Evolutionary conservation across 2,797 vertebrate species (phyloP), one percentile per base, ranked within the genome.

Genomic region (Chiroxiphia lanceolata): DNA sequence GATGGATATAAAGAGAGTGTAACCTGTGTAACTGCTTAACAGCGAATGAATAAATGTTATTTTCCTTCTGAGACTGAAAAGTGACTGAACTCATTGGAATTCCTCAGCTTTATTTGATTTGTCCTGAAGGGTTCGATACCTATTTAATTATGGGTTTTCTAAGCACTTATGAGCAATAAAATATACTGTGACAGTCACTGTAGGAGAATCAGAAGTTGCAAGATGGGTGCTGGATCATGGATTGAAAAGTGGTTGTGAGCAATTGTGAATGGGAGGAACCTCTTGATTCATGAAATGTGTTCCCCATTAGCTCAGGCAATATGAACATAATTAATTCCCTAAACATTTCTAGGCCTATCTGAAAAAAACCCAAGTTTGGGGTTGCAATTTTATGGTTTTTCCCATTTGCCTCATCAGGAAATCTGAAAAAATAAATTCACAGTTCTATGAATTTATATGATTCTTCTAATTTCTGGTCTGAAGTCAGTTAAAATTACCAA

Each of bases 81-180:
- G 22, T 38, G 3, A n/a, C 31, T 54, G 36, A 83, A 44, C 6
- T 29, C 17, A 27, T 31, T 59, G 27, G 38, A 95, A 81, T 61
- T 78, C 33, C 2, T 15, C 36, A 47, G 2, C 0, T 1, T 83
- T 87, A 47, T 7, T 67, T 65, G 19, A 12, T 36, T n/a, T 80
- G 31, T 15, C 10, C 14, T 83, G 0, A 2, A 20, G 12, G 10
- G 12, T 44, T 75, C 2, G 0, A 60, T 68, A 68, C 6, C 3
- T 59, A 38, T 70, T 59, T 67, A 50, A 70, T 60, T 44, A 48
- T 25, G 13, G 2, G 1, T 0, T 1, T 29, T 63, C 38, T 63
- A n/a, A 75, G 11, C 33, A 60, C 4, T 83, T 90, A 57, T 6
- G 11, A 68, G 8, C n/a, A 81, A 78, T 29, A 78, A 81, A 75